These are phyloP conservation scores for Drosophila longiperda DNA, from an alignment of 2,888 invertebrate species.

Conservation along the genomic window DNA sequence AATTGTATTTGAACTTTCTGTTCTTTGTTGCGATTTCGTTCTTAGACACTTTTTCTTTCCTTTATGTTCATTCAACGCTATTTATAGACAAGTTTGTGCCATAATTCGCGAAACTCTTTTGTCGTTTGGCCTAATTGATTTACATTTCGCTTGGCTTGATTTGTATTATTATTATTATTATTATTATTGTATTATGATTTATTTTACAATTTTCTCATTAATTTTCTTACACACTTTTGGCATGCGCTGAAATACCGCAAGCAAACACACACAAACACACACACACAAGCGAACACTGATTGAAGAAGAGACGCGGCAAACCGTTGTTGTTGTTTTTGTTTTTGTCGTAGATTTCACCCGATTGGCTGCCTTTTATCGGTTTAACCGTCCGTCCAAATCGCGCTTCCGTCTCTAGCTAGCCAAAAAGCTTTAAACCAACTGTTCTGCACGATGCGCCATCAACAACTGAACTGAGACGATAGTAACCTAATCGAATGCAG, in stretches of 20 bases:
- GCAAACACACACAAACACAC: not conserved
- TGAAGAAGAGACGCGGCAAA: conserved; percentile 34
- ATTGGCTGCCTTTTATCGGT: conserved; percentile 44
- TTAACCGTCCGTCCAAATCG: conserved; percentile 36
- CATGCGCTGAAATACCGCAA: conserved; percentile 43
- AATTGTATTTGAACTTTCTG: conserved; percentile 18
- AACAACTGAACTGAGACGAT: conserved; percentile 47
- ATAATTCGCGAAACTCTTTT: conserved; percentile 67
- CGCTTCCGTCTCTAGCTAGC: conserved; percentile 22
- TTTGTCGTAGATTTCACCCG: conserved; percentile 71
- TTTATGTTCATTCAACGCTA: conserved; percentile 42
- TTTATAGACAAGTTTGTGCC: conserved; percentile 63
- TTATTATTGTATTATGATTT: not conserved
- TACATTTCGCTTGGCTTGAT: conserved; percentile 56
- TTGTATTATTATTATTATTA: conserved; percentile 26
- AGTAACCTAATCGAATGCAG: conserved; percentile 36
- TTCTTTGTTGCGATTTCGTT: conserved; percentile 21
- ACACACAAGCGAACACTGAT: conserved; percentile 37
- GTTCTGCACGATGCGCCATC: conserved; percentile 54
- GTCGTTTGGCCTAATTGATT: conserved; percentile 67
- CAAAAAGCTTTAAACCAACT: conserved; percentile 45
- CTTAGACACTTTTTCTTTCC: conserved; percentile 69
- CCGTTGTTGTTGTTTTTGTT: conserved; percentile 18
- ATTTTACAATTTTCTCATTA: conserved; percentile 45
- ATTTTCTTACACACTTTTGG: conserved; percentile 53